These are phyloP conservation scores for Sminthopsis crassicaudata DNA, from an alignment of 2,113 vertebrate species.

Conservation along the genomic window DNA sequence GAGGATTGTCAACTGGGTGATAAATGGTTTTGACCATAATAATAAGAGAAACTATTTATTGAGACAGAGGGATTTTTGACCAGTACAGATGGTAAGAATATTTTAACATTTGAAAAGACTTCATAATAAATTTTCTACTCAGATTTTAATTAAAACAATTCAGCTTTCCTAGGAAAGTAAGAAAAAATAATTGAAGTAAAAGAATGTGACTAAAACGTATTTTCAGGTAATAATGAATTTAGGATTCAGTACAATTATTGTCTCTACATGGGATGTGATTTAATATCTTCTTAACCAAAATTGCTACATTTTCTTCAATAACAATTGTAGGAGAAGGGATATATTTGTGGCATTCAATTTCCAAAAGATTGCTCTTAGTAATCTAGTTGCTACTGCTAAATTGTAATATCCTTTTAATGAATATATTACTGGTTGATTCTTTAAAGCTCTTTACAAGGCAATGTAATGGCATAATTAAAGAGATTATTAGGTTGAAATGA, in stretches of 20 bases:
- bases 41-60: background rate
- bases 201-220: background rate
- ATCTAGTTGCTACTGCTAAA: background rate
- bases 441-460: background rate
- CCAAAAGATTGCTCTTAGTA: background rate
- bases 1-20: background rate
- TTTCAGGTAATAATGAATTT: background rate
- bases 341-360: background rate
- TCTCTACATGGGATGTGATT: background rate
- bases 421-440: background rate
- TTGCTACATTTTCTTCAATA: background rate
- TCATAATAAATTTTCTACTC: background rate
- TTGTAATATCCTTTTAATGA: conserved; percentile 3
- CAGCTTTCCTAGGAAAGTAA: conserved; percentile 4
- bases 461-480: background rate
- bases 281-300: background rate
- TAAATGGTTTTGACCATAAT: background rate
- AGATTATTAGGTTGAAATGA: background rate
- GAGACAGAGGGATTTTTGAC: background rate
- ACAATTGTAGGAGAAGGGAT: background rate
- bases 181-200: background rate
- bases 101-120: background rate
- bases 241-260: conserved; percentile 37
- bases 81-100: background rate
- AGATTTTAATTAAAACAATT: background rate